Percentiles rank a stretch among this genome's conserved stretches.
These are phyloP conservation scores for Scaptomyza tumidula DNA, from an alignment of 2,888 invertebrate genomes.

Conservation along the genomic window DNA sequence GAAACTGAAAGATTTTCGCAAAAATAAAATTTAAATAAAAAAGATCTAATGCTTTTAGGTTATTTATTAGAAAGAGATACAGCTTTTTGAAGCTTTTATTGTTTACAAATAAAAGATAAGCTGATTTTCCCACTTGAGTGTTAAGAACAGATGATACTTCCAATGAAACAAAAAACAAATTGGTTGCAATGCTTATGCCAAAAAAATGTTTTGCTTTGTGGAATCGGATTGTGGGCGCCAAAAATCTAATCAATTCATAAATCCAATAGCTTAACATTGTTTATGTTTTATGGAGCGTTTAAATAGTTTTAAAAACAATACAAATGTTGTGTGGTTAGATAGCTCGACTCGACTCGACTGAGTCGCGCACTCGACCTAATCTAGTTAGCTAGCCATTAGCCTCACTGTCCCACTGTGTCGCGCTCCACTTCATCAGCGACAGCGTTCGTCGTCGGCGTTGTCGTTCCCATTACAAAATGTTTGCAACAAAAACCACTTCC, in stretches of 20 bases:
- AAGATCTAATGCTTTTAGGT: too few relatives aligned
- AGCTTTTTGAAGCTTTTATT: too few relatives aligned
- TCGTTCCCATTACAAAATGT: slow-evolving; percentile 48
- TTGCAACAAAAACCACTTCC: slow-evolving; percentile 69
- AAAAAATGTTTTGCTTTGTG: too few relatives aligned
- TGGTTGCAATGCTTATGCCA: too few relatives aligned
- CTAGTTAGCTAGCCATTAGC: slow-evolving; percentile 10
- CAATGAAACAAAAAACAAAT: too few relatives aligned
- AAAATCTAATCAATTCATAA: background rate
- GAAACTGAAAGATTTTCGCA: too few relatives aligned
- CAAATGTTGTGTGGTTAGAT: background rate
- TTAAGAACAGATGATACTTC: too few relatives aligned
- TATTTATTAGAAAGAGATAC: too few relatives aligned
- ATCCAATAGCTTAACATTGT: background rate
- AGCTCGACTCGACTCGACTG: too few relatives aligned
- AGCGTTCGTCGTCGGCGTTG: slow-evolving; percentile 6
- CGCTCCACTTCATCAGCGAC: slow-evolving; percentile 51
- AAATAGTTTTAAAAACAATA: background rate
- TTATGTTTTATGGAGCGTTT: background rate
- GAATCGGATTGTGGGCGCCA: background rate
- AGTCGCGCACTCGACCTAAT: slow-evolving; percentile 20
- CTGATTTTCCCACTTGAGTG: too few relatives aligned
- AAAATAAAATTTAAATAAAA: too few relatives aligned
- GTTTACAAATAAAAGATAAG: too few relatives aligned
- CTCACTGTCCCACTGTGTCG: slow-evolving; percentile 43